Evolutionary conservation across 2,888 invertebrate genomes (phyloP).

Genomic region (Dryobotodes eremita): DNA sequence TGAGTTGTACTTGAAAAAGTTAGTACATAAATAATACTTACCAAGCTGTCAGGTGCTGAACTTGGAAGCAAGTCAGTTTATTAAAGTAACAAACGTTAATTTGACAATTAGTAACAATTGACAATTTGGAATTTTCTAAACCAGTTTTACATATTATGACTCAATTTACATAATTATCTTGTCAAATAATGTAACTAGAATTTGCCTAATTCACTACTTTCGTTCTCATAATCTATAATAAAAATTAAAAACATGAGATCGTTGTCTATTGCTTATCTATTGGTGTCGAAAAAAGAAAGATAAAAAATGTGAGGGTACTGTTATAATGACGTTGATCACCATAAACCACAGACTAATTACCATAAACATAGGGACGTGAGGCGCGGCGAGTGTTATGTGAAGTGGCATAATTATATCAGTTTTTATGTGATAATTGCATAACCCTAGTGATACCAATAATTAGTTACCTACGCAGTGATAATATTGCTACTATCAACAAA

Average conservation of each 20-base stretch:
- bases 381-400: too few relatives aligned
- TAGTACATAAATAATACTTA: slow-evolving; percentile 31
- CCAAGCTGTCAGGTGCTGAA: slow-evolving; percentile 15
- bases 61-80: slow-evolving; percentile 22
- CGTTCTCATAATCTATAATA: neutral
- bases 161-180: neutral
- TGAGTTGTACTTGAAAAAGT: slow-evolving; percentile 48
- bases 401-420: neutral
- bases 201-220: neutral
- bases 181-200: neutral
- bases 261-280: neutral
- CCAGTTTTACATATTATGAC: neutral
- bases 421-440: neutral
- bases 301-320: neutral
- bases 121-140: neutral
- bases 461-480: neutral
- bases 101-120: neutral
- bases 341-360: too few relatives aligned
- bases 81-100: neutral
- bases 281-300: neutral
- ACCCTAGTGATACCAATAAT: neutral
- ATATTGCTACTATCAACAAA: neutral
- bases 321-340: neutral
- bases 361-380: neutral
- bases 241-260: neutral